Conservation (phyloP, 2,113 vertebrate species). For the Riparia riparia region DNA sequence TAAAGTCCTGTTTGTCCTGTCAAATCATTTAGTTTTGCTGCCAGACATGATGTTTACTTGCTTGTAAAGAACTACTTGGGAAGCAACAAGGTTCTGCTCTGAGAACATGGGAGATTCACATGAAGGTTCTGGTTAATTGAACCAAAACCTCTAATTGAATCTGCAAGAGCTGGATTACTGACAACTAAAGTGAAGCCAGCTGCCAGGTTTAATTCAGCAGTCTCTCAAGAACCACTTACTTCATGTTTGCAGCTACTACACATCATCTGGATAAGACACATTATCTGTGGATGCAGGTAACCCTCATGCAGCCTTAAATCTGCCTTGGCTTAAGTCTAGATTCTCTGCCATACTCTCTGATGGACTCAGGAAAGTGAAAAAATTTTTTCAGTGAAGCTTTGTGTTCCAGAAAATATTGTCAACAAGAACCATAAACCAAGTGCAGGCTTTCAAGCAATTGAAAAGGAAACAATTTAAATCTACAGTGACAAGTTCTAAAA, state of each 20-base stretch:
- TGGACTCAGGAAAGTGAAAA: not conserved
- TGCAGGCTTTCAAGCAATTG: not conserved
- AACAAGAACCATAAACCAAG: not conserved
- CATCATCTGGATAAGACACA: not conserved
- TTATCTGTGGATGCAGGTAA: not conserved
- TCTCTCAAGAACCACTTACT: not conserved
- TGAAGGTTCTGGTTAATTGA: conserved; percentile 44
- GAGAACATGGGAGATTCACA: not conserved
- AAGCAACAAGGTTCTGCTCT: not conserved
- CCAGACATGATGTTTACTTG: not conserved
- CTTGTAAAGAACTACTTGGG: not conserved
- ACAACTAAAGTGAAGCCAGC: not conserved
- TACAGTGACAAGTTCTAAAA: not conserved
- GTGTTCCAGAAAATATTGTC: not conserved
- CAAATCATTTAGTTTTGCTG: conserved; percentile 16
- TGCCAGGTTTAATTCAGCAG: conserved; percentile 36
- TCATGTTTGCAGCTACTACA: not conserved
- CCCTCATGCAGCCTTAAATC: not conserved
- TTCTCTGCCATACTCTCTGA: not conserved
- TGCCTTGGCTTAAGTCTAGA: not conserved
- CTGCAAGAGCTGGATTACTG: conserved; percentile 25
- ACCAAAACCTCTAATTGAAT: conserved; percentile 46
- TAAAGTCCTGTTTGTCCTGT: not conserved
- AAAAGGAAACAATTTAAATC: not conserved
- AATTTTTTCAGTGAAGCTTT: not conserved